Conservation (phyloP, 2,113 vertebrate species). For the Myotis brandtii region DNA sequence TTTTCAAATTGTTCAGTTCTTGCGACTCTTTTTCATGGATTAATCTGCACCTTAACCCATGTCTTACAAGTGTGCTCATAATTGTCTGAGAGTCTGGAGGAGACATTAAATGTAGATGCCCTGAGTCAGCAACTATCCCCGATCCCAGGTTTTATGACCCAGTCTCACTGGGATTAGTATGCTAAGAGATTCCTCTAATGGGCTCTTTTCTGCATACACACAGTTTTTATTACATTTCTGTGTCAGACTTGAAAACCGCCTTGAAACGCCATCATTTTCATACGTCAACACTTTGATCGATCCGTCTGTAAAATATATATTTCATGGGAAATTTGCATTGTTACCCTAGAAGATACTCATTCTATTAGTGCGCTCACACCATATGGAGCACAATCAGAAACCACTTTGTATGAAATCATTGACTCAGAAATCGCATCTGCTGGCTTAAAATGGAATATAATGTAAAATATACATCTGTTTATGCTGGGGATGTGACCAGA, state of each 20-base stretch:
- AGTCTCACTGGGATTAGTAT: not conserved
- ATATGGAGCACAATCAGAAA: slow-evolving; percentile 58
- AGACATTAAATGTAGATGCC: not conserved
- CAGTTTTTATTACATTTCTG: not conserved
- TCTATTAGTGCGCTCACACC: not conserved
- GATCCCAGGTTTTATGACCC: not conserved
- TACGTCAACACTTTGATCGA: slow-evolving; percentile 23
- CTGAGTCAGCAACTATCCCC: not conserved
- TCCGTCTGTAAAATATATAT: slow-evolving; percentile 1
- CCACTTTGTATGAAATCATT: slow-evolving; percentile 31
- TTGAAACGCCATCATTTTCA: slow-evolving; percentile 40
- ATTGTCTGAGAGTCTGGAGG: not conserved
- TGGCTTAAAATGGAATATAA: slow-evolving; percentile 54
- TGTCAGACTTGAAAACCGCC: not conserved
- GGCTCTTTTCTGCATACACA: not conserved
- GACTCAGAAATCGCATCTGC: slow-evolving; percentile 53
- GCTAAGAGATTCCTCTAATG: not conserved
- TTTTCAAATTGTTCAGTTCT: not conserved
- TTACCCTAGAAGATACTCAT: slow-evolving; percentile 36
- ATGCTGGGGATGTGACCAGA: not conserved
- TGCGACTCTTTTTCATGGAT: not conserved
- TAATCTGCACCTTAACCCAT: not conserved
- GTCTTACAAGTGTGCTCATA: not conserved
- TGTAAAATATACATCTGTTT: slow-evolving; percentile 50
- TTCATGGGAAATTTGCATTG: slow-evolving; percentile 28